Evolutionary conservation across 2,113 vertebrate genomes (phyloP), one percentile per base, ranked within the genome.

Genomic region (Chiloscyllium plagiosum): DNA sequence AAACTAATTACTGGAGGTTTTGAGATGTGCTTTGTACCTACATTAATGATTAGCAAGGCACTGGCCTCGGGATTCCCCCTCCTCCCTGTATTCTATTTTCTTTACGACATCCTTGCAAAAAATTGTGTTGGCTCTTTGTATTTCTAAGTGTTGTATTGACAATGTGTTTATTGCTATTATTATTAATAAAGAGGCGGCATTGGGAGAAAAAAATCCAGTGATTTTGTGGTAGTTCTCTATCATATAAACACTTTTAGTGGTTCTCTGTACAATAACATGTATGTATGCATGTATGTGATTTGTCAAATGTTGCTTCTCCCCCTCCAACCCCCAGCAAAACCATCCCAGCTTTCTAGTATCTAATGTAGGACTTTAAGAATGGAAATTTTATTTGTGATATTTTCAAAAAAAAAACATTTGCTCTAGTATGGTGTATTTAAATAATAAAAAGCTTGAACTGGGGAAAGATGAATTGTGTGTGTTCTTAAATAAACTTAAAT

Each of bases 381-480:
- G 99, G 99, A 99, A 98, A 98, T 99, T 98, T 98, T 98, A 99
- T 99, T 99, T 99, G 99, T 99, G 99, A 99, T 99, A 99, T 99
- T 99, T 99, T 99, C 99, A 98, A 98, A 99, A 93, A 90, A n/a
- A 33, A 94, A 99, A 99, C 98, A 99, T 99, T 99, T 99, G 99
- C 99, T 99, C 99, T 98, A 99, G 98, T 99, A 99, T 98, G 99
- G 99, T 99, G 99, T 99, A 99, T 99, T 99, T 99, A 99, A 99
- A 98, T 99, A 99, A 99, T 99, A 99, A 99, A 98, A 98, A 98
- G 94, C 97, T 98, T 98, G 98, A 98, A 98, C 98, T 76, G 94
- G 98, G 97, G 98, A 98, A 97, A 97, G 97, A 97, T 96, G 97
- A 97, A 95, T 96, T 97, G 96, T 96, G 96, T 96, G 94, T 95